Evolutionary conservation across 2,888 invertebrate genomes (phyloP), one percentile per base, ranked within the genome.

Genomic region (Tachina lurida): DNA sequence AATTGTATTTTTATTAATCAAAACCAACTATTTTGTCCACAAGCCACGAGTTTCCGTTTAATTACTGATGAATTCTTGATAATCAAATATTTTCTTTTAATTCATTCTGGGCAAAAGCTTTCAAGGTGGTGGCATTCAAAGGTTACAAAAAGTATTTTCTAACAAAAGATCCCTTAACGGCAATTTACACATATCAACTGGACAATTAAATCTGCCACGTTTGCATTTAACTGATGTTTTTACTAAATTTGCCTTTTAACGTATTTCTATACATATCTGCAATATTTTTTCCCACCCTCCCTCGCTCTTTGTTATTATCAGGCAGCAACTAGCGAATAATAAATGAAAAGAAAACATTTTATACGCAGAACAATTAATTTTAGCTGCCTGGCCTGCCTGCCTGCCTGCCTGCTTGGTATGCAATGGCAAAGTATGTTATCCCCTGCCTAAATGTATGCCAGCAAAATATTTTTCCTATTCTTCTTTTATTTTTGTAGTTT

Each of bases 161-260:
- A 15, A 13, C 73, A n/a, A 67, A 19, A 60, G 41, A 73, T 76
- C 86, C 83, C 86, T 73, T 58, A 76, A 67, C 47, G 80, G 65
- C 83, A 86, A 86, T 86, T 86, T 76, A 68, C 83, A 86, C 86
- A 86, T 73, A 83, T 86, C 79, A 83, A 83, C 65, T 86, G 83
- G 65, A 86, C 86, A 86, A 86, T 86, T 86, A 86, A 86, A 83
- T 86, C 86, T 86, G 83, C 83, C 86, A 86, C 73, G 83, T 86
- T 86, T 79, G 83, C 71, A 79, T 65, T 60, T 71, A 79, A 83
- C 81, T 84, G 68, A 77, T 70, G 45, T 62, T 78, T 70, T 70
- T 43, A 52, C 70, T 19, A 52, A 54, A 62, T 41, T 39, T 49
- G 31, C 49, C 47, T 58, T 76, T 63, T 17, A 68, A 60, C 41